Conservation (phyloP, 2,797 vertebrate species). For the Clamator glandarius region DNA sequence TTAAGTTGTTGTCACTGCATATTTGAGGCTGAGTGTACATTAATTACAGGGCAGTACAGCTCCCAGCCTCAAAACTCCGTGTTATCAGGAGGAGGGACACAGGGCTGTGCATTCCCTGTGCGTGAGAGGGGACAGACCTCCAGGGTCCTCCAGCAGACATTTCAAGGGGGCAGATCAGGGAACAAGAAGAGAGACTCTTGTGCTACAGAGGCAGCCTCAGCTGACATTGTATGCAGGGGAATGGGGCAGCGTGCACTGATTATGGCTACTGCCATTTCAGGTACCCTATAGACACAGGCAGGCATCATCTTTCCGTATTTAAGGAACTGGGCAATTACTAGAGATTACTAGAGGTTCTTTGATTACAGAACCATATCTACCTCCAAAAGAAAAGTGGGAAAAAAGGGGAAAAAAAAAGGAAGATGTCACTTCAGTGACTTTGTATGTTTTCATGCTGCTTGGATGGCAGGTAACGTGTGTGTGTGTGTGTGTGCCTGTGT, state of each 20-base stretch:
- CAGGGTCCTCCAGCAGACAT: neutral
- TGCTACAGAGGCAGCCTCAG: neutral
- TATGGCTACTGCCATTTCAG: neutral
- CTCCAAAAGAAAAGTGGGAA: neutral
- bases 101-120: neutral
- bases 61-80: neutral
- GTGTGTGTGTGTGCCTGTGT: too few relatives aligned
- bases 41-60: conserved; percentile 36
- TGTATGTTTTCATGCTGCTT: neutral
- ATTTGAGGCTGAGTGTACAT: conserved; percentile 38
- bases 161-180: neutral
- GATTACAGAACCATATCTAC: neutral
- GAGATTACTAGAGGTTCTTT: neutral
- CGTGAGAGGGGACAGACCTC: fast-evolving
- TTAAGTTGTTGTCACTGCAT: conserved; percentile 59
- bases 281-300: neutral
- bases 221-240: neutral
- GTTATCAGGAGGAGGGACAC: neutral
- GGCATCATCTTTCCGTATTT: neutral
- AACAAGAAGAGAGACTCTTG: neutral
- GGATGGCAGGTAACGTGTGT: neutral
- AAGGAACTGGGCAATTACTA: neutral
- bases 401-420: neutral
- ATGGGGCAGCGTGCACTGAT: neutral
- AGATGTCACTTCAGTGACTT: neutral